Evolutionary conservation across 2,888 invertebrate species (phyloP), one percentile per base, ranked within the genome.

Genomic region (Drosophila limbata): DNA sequence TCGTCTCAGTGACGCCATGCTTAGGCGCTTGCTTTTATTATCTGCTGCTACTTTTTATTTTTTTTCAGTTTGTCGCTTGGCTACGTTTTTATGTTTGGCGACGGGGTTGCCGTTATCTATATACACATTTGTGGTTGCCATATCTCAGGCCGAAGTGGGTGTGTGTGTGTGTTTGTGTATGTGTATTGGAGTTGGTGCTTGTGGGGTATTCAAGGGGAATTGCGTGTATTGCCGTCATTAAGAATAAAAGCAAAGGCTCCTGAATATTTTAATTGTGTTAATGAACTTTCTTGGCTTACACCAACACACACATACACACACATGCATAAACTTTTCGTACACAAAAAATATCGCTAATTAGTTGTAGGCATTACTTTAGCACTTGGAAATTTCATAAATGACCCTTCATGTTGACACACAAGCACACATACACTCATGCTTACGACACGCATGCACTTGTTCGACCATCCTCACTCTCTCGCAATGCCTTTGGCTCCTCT

Each of bases 1-100:
- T 3, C 70, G 78, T 63, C 70, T 77, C 63, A 80, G 87, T 84
- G 84, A 84, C 84, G 87, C 84, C 87, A 84, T 84, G 59, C 84
- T 78, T 87, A 77, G 84, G 78, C 84, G 80, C 82, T 86, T 72
- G 69, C 80, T 69, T 75, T 77, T 77, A 78, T 77, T 77, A 80
- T 82, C 85, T 75, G 76, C 80, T 83, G 67, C 69, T 72, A 53
- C 71, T 84, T 69, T 71, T 74, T 47, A 55, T 65, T 35, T 50
- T 57, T 72, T 67, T 67, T 78, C 69, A 72, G 73, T 59, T 76
- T 73, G 85, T 78, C 74, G 81, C 74, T 81, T 74, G 79, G 73
- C 69, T 82, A 82, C 70, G 77, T 84, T 84, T 82, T 82, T 80
- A 78, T 82, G 75, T 69, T 69, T 76, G 67, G 52, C 60, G 69